Conservation (phyloP, 2,888 invertebrate species). For the Andrena fulva region DNA sequence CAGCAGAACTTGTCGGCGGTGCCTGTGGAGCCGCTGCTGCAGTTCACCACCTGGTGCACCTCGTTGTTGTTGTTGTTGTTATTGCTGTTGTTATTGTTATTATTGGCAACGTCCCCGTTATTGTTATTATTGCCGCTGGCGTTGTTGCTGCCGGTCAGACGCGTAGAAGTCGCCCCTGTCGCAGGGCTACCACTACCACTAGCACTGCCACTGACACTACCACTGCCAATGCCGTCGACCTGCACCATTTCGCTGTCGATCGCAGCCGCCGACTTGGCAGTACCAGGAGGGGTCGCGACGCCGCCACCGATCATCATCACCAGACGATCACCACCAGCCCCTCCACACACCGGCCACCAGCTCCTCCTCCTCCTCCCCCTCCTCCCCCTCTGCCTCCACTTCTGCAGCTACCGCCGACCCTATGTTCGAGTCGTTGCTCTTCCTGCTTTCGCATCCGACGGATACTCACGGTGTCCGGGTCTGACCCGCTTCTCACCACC, state of each 20-base stretch:
- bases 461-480: constrained; percentile 5
- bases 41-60: constrained; percentile 66
- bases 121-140: constrained; percentile 68
- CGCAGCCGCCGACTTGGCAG: constrained; percentile 81
- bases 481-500: background rate
- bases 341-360: constrained; percentile 68
- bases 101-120: constrained; percentile 37
- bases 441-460: constrained; percentile 59
- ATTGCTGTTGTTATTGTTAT: constrained; percentile 63
- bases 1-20: constrained; percentile 78
- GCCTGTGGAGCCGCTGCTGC: constrained; percentile 57
- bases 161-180: constrained; percentile 76
- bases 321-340: constrained; percentile 73
- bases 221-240: constrained; percentile 82
- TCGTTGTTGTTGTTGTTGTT: constrained; percentile 70
- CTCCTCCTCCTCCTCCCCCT: constrained; percentile 63
- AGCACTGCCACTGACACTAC: constrained; percentile 82
- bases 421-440: constrained; percentile 36
- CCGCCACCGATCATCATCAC: constrained; percentile 84
- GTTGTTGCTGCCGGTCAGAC: constrained; percentile 70
- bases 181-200: constrained; percentile 83
- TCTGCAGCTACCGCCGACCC: constrained; percentile 41
- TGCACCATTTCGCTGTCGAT: constrained; percentile 81
- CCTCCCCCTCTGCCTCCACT: constrained; percentile 56
- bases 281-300: constrained; percentile 82